A percentile compares a stretch with the other conserved stretches of the same genome.
phyloP scores from a whole-genome alignment of 2,797 vertebrate species.

The Mallotus villosus region DNA sequence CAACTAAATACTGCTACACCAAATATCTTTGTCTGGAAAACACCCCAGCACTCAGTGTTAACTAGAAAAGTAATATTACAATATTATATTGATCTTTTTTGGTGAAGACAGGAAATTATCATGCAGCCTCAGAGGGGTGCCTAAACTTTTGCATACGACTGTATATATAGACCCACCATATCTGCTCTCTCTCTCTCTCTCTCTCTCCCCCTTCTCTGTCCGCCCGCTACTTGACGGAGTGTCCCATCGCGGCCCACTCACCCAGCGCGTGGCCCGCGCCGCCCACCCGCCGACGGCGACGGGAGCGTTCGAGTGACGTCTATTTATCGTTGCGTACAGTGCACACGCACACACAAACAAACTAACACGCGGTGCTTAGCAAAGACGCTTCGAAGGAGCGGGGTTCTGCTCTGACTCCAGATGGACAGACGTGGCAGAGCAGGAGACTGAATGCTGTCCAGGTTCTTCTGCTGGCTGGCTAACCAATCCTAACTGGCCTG shows the following conservation, averaged over 20 bases:
- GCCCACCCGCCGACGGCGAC: not conserved
- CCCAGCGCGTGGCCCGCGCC: not conserved
- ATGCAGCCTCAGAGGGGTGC: too few species aligned
- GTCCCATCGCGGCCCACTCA: not conserved
- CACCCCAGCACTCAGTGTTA: too few species aligned
- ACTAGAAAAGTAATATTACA: too few species aligned
- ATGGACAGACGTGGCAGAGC: not conserved
- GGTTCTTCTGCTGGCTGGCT: not conserved
- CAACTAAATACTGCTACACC: too few species aligned
- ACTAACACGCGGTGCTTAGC: not conserved
- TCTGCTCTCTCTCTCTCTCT: not conserved
- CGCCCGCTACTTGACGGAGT: too few species aligned
- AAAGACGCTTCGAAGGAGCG: not conserved
- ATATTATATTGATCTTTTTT: too few species aligned
- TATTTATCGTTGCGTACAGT: not conserved
- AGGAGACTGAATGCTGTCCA: not conserved
- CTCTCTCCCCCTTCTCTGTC: not conserved
- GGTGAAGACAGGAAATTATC: too few species aligned
- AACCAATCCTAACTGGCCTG: too few species aligned
- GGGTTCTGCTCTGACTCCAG: not conserved
- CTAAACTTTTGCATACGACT: too few species aligned
- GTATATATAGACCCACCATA: too few species aligned
- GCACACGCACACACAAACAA: constrained; percentile 1
- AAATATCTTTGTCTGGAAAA: too few species aligned
- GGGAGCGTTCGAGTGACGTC: too few species aligned